These are phyloP conservation scores for Lophura nycthemera DNA, from an alignment of 2,113 vertebrate genomes.

Conservation along the genomic window DNA sequence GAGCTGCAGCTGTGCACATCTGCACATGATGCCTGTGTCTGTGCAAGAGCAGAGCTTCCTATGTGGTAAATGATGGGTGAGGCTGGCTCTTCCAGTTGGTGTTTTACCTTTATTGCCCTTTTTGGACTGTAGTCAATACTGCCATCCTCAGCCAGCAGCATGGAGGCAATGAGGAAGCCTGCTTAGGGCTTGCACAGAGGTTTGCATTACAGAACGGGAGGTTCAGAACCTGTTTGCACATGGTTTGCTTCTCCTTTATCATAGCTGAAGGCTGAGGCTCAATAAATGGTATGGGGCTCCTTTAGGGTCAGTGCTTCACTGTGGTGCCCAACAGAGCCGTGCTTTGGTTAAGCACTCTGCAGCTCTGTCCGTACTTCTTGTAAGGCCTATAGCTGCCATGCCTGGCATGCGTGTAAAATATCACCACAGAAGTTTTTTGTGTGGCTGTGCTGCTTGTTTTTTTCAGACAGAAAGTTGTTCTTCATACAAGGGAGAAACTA, in stretches of 20 bases:
- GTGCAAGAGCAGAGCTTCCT: background rate
- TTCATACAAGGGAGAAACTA: background rate
- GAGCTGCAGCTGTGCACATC: background rate
- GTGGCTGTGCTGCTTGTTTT: background rate
- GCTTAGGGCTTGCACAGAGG: background rate
- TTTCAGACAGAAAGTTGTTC: background rate
- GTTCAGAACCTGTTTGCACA: rapidly evolving
- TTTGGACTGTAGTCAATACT: background rate
- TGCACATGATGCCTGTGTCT: rapidly evolving
- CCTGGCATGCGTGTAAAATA: background rate
- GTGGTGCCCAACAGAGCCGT: background rate
- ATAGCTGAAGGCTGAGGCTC: background rate
- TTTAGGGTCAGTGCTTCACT: background rate
- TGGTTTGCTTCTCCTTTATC: too few relatives aligned
- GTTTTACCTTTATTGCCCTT: background rate
- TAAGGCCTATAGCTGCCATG: background rate
- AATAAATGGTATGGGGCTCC: background rate
- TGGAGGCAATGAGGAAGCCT: background rate
- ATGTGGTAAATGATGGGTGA: background rate
- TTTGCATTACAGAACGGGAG: background rate
- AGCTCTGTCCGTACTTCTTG: background rate
- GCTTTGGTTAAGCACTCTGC: background rate
- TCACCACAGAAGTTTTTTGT: background rate
- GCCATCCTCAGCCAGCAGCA: constrained; percentile 1
- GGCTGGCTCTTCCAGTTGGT: background rate